Evolutionary conservation across 2,113 vertebrate genomes (phyloP).

Genomic region (Ciconia maguari): DNA sequence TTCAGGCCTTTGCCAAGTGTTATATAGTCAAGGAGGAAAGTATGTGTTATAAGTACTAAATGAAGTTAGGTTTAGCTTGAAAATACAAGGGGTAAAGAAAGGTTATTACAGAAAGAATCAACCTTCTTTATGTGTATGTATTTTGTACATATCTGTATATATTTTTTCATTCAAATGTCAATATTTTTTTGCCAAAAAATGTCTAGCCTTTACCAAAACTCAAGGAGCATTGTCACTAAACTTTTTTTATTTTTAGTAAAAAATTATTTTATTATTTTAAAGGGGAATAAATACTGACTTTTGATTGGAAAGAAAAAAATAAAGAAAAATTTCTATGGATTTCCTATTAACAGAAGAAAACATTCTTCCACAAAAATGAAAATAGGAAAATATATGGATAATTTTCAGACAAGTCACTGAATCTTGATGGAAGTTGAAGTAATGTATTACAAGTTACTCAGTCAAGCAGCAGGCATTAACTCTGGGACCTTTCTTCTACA

Average conservation of each 20-base stretch:
- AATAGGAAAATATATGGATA: neutral
- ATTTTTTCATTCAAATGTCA: neutral
- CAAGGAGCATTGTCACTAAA: neutral
- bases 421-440: neutral
- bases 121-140: neutral
- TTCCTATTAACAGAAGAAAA: neutral
- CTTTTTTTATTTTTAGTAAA: neutral
- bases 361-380: neutral
- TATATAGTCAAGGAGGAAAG: neutral
- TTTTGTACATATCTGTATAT: neutral
- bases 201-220: neutral
- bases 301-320: no score
- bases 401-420: neutral
- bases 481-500: neutral
- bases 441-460: neutral
- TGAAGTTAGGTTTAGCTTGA: neutral
- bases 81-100: neutral
- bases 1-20: neutral
- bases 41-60: accelerated
- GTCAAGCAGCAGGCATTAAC: neutral
- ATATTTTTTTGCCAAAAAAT: neutral
- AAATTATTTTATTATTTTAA: neutral
- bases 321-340: accelerated
- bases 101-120: neutral
- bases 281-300: neutral